These are phyloP conservation scores for Colius striatus DNA, from an alignment of 2,113 vertebrate species.

Conservation along the genomic window DNA sequence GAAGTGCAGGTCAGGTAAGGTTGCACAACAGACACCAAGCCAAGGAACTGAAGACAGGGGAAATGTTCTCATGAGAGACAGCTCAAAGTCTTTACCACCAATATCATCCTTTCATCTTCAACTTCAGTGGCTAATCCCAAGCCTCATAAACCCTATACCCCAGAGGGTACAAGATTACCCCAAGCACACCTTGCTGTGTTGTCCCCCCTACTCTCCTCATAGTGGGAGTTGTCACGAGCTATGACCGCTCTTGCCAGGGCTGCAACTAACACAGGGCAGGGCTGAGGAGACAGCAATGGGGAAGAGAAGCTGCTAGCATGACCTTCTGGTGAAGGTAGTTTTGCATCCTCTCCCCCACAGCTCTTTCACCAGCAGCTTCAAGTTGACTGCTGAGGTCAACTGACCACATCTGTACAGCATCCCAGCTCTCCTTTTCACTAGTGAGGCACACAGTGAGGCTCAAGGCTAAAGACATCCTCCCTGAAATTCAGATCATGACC, in stretches of 20 bases:
- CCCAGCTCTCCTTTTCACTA: neutral
- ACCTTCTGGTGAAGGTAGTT: rapidly evolving
- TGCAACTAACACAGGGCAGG: neutral
- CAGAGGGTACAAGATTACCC: neutral
- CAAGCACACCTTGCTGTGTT: too few species aligned
- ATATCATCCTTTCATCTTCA: rapidly evolving
- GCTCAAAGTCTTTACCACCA: neutral
- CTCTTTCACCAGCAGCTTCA: neutral
- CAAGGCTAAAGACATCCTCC: slow-evolving; percentile 5
- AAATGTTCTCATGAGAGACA: neutral
- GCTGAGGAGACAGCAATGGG: neutral
- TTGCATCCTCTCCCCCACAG: neutral
- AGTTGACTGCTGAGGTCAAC: neutral
- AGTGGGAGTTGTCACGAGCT: neutral
- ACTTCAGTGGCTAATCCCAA: rapidly evolving
- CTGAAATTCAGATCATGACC: slow-evolving; percentile 3
- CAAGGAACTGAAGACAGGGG: neutral
- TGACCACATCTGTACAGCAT: neutral
- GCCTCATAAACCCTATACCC: neutral
- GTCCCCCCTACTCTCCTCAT: neutral
- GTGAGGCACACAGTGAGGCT: neutral
- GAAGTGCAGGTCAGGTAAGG: neutral
- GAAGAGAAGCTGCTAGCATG: neutral
- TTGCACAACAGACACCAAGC: neutral
- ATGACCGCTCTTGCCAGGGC: neutral